Evolutionary conservation across 2,113 vertebrate genomes (phyloP).

Genomic region (Megaptera novaeangliae): DNA sequence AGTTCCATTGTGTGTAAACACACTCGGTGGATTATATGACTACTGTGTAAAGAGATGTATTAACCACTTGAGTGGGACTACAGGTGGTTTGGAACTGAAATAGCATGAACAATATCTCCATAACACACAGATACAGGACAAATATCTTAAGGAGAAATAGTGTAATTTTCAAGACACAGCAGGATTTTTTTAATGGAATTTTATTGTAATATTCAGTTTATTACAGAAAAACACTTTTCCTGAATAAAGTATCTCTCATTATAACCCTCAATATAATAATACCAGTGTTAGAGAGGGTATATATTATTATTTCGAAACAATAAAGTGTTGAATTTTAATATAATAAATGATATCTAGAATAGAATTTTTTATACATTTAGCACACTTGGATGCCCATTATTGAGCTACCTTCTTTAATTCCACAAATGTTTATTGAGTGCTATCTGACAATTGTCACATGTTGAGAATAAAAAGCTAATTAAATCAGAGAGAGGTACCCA

Average conservation of each 20-base stretch:
- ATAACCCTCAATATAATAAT: not conserved
- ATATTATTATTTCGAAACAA: not conserved
- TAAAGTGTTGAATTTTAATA: not conserved
- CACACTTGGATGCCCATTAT: not conserved
- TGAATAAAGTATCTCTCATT: not conserved
- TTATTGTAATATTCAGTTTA: not conserved
- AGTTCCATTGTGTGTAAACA: not conserved
- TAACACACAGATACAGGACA: not conserved
- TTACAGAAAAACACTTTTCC: not conserved
- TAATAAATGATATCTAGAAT: not conserved
- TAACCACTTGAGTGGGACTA: not conserved
- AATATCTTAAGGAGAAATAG: not conserved
- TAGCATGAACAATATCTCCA: not conserved
- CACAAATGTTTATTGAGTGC: not conserved
- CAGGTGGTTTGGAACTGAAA: constrained; percentile 7
- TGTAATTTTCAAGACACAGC: not conserved
- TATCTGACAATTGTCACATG: not conserved
- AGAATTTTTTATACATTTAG: not conserved
- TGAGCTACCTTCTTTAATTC: not conserved
- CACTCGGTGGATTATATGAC: not conserved
- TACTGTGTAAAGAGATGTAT: not conserved
- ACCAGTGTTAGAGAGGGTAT: not conserved
- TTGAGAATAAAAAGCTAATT: not conserved
- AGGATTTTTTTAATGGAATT: not conserved
- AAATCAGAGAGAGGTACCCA: not conserved